Conservation (phyloP, 1,140 invertebrate species). For the Streblospio benedicti region DNA sequence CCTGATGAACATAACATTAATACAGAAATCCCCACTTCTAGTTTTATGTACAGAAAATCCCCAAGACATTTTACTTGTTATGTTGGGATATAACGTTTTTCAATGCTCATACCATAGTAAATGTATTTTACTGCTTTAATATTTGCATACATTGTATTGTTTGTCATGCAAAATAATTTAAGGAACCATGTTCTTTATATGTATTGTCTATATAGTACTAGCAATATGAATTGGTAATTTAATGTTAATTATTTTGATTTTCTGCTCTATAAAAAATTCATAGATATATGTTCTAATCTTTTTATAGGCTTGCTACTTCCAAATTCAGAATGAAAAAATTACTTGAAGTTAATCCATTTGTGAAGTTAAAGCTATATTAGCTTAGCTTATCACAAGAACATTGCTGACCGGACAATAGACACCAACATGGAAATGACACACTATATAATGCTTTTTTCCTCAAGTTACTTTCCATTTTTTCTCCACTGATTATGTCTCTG, state of each 20-base stretch:
- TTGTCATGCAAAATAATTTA: conserved; percentile 2
- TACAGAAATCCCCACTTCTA: background rate
- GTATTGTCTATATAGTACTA: background rate
- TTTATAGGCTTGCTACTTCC: conserved; percentile 44
- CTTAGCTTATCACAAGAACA: too few relatives aligned
- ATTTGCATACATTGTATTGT: background rate
- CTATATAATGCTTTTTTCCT: too few relatives aligned
- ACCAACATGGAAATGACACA: too few relatives aligned
- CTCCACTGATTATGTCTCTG: too few relatives aligned
- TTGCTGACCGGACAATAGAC: too few relatives aligned
- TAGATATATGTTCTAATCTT: conserved; percentile 9
- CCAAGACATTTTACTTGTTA: background rate
- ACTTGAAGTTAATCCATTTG: too few relatives aligned
- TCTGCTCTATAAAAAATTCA: background rate
- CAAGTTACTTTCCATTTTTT: too few relatives aligned
- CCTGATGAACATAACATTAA: background rate
- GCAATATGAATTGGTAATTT: background rate
- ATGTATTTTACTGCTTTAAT: background rate
- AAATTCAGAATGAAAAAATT: conserved; percentile 45
- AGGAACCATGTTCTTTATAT: background rate
- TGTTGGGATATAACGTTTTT: background rate
- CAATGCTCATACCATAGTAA: background rate
- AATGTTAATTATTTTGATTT: background rate
- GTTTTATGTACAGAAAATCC: background rate
- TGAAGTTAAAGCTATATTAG: too few relatives aligned